phyloP scores from a whole-genome alignment of 1,140 invertebrate genomes.

The Drosophila rhopaloa region DNA sequence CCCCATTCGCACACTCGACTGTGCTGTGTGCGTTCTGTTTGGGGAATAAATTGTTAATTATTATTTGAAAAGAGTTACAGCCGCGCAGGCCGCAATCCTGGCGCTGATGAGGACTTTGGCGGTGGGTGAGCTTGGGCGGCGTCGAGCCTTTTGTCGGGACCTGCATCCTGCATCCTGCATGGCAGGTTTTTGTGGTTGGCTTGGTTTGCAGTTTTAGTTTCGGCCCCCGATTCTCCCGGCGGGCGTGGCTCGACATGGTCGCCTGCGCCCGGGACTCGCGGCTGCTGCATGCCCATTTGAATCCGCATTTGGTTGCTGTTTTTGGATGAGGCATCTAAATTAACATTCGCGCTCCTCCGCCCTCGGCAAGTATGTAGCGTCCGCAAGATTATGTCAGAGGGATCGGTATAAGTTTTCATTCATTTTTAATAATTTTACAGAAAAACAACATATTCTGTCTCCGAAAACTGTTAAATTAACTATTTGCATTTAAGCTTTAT shows the following conservation, averaged over 20 bases:
- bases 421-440: no score
- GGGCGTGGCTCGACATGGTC: conserved; percentile 38
- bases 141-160: conserved; percentile 61
- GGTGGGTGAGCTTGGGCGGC: conserved; percentile 21
- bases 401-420: neutral
- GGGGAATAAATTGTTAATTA: conserved; percentile 84
- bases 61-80: conserved; percentile 83
- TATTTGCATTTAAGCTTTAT: no score
- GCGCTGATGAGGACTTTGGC: conserved; percentile 34
- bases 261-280: conserved; percentile 31
- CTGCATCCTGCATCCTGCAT: conserved; percentile 45
- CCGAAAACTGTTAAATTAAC: no score
- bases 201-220: conserved; percentile 54
- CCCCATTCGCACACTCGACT: conserved; percentile 61
- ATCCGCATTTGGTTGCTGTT: conserved; percentile 69
- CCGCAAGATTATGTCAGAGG: neutral
- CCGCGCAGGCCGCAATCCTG: conserved; percentile 47
- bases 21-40: conserved; percentile 60
- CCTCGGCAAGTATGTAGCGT: conserved; percentile 17
- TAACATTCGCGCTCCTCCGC: conserved; percentile 66
- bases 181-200: conserved; percentile 58
- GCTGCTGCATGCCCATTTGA: conserved; percentile 74
- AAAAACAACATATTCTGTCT: no score
- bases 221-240: conserved; percentile 23
- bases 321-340: conserved; percentile 67